Conservation (phyloP, 35 echinoderm and acorn worm species). For the Diadema setosum region DNA sequence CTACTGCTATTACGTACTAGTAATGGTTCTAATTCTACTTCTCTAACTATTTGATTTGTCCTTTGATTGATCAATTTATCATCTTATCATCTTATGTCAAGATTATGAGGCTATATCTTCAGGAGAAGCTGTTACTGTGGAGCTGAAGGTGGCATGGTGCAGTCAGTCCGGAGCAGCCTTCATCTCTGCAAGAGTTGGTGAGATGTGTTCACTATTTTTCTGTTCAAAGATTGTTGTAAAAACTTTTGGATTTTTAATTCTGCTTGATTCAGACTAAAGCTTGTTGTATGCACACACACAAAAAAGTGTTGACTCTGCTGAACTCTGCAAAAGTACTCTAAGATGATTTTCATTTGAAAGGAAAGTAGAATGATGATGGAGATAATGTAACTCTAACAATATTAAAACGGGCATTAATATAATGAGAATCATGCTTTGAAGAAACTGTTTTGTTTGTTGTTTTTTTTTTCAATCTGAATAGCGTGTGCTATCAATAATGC, state of each 20-base stretch:
- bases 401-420: too few relatives aligned
- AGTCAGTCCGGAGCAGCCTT: neutral
- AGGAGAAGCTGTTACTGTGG: neutral
- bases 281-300: neutral
- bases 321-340: neutral
- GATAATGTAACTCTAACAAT: too few relatives aligned
- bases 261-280: neutral
- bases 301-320: neutral
- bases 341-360: neutral
- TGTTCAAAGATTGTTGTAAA: neutral
- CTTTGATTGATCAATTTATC: too few relatives aligned
- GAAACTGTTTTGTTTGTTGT: too few relatives aligned
- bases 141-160: neutral
- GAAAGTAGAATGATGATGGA: neutral
- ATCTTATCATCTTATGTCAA: too few relatives aligned
- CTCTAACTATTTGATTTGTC: neutral
- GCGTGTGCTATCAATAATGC: too few relatives aligned
- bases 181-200: neutral
- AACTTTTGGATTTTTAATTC: neutral
- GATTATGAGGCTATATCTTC: neutral
- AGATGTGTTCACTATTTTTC: neutral
- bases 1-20: neutral
- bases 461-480: too few relatives aligned
- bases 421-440: too few relatives aligned
- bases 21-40: neutral